Evolutionary conservation across 2,113 vertebrate genomes (phyloP).

Genomic region (Riparia riparia): DNA sequence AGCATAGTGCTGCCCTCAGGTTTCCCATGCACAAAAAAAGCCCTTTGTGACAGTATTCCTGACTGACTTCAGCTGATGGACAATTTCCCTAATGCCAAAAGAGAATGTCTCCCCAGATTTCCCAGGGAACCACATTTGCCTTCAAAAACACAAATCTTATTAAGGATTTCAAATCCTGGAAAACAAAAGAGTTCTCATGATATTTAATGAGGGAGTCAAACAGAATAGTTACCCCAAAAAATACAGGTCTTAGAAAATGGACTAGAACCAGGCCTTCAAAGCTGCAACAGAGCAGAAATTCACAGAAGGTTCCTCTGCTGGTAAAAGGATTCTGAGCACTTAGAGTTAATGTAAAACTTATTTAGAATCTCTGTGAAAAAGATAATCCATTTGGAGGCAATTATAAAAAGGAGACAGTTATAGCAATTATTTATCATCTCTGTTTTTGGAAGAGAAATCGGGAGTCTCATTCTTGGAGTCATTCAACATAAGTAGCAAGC

Average conservation of each 20-base stretch:
- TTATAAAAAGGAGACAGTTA: slow-evolving; percentile 3
- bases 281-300: not conserved
- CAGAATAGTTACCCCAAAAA: not conserved
- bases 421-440: slow-evolving; percentile 30
- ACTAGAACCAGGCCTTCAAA: slow-evolving; percentile 1
- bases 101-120: not conserved
- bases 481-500: not conserved
- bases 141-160: not conserved
- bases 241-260: not conserved
- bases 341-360: slow-evolving; percentile 43
- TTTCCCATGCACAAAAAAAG: not conserved
- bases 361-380: not conserved
- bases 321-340: slow-evolving; percentile 10
- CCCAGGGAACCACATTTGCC: not conserved
- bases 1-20: not conserved
- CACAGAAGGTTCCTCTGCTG: slow-evolving; percentile 25
- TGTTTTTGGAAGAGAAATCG: slow-evolving; percentile 11
- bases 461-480: not conserved
- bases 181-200: not conserved
- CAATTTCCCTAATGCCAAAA: not conserved
- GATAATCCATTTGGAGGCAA: not conserved
- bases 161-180: not conserved
- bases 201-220: not conserved
- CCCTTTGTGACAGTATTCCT: not conserved
- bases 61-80: not conserved